Base-by-base conservation (phyloP, 2,797 vertebrate genomes). In the Sebastes baramenuke region DNA sequence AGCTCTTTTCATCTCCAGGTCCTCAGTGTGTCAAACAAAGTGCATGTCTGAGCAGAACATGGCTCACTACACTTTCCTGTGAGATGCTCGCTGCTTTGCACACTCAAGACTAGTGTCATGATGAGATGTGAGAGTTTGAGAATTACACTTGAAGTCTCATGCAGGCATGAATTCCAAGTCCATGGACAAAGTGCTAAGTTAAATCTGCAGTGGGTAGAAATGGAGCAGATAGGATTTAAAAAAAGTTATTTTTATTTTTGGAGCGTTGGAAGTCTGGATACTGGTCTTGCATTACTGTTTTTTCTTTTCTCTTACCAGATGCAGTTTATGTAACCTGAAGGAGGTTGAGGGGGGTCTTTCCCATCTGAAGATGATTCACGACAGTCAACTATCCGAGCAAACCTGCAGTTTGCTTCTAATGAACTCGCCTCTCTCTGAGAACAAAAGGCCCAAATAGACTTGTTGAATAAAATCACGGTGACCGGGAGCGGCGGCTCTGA, bases 261-360 rank as follows among this genome's bases (percentile, higher is more conserved):
- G 7, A 62, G 4, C 2, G 2, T 25, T 22, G 9, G 9, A 14
- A 0, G 52, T 75, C 36, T 75, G 46, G 36, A 49, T 27, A 24
- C 24, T 34, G 67, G 8, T 36, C 18, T 11, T 42, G 6, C 8
- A 24, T 55, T 59, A 0, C 14, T n/a, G 13, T 68, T 3, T 25
- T 62, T 18, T 18, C 56, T 72, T 66, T 75, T 20, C 11, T 84
- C 8, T 84, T 80, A 85, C 24, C 95, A 99, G 97, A 98, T 99
- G 96, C 98, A 99, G 93, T 99, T 99, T 92, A 99, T 99, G 98
- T 99, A 97, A 97, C 91, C 83, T 69, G 80, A 93, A 88, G 79
- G 24, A 52, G 20, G 30, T 42, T 4, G 93, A 29, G 20, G 25
- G 68, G 92, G 86, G 93, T 92, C 85, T 90, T 93, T 88, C 65